Conservation (phyloP, 1,140 invertebrate genomes). For the Potamilus streckersoni region DNA sequence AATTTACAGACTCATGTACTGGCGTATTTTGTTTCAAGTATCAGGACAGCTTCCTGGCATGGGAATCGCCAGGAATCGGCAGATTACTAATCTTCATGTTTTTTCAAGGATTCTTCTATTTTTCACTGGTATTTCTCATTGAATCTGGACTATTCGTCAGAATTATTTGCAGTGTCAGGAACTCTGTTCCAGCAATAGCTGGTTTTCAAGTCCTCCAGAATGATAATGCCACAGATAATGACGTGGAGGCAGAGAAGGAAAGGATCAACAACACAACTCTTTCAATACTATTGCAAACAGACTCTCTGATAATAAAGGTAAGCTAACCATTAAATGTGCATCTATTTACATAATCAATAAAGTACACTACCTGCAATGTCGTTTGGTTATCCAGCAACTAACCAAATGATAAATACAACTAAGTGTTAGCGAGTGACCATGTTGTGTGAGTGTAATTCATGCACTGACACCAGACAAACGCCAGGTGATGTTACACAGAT, state of each 20-base stretch:
- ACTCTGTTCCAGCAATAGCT: too few relatives aligned
- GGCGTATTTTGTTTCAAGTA: conserved; percentile 49
- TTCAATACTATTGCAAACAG: conserved; percentile 1
- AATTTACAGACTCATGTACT: conserved; percentile 50
- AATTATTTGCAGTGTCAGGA: too few relatives aligned
- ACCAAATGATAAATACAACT: too few relatives aligned
- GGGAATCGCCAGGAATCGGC: conserved; percentile 70
- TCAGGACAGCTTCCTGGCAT: conserved; percentile 32
- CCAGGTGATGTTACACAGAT: too few relatives aligned
- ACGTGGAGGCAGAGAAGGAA: not conserved
- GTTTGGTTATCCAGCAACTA: too few relatives aligned
- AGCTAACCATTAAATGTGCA: too few relatives aligned
- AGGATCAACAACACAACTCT: conserved; percentile 1
- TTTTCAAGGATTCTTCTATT: conserved; percentile 70
- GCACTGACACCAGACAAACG: too few relatives aligned
- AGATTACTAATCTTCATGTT: conserved; percentile 70
- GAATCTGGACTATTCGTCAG: conserved; percentile 60
- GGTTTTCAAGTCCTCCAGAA: too few relatives aligned
- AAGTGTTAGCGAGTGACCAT: too few relatives aligned
- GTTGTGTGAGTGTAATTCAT: too few relatives aligned
- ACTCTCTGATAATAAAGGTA: conserved; percentile 1
- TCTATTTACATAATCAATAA: too few relatives aligned
- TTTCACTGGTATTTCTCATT: conserved; percentile 69
- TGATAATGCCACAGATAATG: not conserved
- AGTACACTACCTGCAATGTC: too few relatives aligned